Percentiles rank a stretch among this genome's conserved stretches.
Evolutionary conservation across 2,888 invertebrate genomes (phyloP).

Genomic region (Flexamia atlantica): DNA sequence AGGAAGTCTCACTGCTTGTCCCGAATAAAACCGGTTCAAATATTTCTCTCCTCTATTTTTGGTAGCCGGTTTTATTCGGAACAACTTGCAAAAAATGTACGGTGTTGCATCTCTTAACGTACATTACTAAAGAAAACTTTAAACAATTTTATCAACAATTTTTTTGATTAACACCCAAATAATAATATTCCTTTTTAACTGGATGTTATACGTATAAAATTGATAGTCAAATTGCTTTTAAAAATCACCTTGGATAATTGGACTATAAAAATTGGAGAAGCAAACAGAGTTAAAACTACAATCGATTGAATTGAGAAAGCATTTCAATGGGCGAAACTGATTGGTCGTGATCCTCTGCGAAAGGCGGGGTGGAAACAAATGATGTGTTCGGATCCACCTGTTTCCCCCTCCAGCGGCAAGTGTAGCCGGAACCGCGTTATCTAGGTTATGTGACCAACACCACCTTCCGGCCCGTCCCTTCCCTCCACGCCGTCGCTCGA

Average conservation of each 20-base stretch:
- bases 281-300: too few species aligned
- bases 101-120: background rate
- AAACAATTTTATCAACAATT: too few species aligned
- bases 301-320: background rate
- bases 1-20: background rate
- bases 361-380: background rate
- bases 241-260: too few species aligned
- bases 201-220: too few species aligned
- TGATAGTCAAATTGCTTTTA: too few species aligned
- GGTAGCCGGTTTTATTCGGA: conserved; percentile 1
- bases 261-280: too few species aligned
- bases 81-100: background rate
- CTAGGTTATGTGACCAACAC: conserved; percentile 39
- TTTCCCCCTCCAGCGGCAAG: background rate
- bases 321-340: background rate
- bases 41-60: background rate
- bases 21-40: background rate
- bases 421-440: conserved; percentile 32
- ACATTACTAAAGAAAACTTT: too few species aligned
- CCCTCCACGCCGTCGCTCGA: background rate
- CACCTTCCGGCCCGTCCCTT: background rate
- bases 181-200: too few species aligned
- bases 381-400: conserved; percentile 3
- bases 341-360: background rate
- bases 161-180: too few species aligned